Evolutionary conservation across 2,888 invertebrate species (phyloP), one percentile per base, ranked within the genome.

Genomic region (Drepanosiphum platanoidis): DNA sequence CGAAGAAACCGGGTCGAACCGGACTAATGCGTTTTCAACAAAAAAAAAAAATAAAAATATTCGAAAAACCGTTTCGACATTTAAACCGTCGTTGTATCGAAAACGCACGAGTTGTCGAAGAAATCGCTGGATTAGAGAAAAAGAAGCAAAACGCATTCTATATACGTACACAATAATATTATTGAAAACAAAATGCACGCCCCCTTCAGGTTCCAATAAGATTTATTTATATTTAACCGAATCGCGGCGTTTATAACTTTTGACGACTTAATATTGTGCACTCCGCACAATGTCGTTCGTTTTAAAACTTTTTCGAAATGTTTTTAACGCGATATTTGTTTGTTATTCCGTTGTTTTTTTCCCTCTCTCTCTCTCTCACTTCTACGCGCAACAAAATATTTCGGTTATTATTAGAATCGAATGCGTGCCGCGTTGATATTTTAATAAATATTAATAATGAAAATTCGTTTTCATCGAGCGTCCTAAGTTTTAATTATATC

Each of bases 1-100:
- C 52, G 22, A n/a, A n/a, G 18, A 70, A 80, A 70, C 80, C 30
- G 58, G 9, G 70, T 70, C 39, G 36, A 71, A 71, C n/a, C n/a
- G n/a, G n/a, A n/a, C n/a, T n/a, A n/a, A n/a, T n/a, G n/a, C n/a
- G n/a, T n/a, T 81, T 70, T 30, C 36, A 81, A 81, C 27, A 36
- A n/a, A n/a, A n/a, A n/a, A n/a, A n/a, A n/a, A n/a, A n/a, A n/a
- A n/a, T n/a, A n/a, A n/a, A n/a, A n/a, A n/a, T n/a, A n/a, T n/a
- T n/a, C n/a, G n/a, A n/a, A n/a, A n/a, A n/a, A n/a, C n/a, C n/a
- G n/a, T n/a, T n/a, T n/a, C n/a, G n/a, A n/a, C n/a, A n/a, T n/a
- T n/a, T n/a, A n/a, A n/a, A n/a, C n/a, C n/a, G n/a, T n/a, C 15
- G 15, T 36, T 71, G 27, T 39, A 8, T n/a, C 39, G n/a, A 71